Percentiles rank a stretch among this genome's conserved stretches.
Evolutionary conservation across 2,113 vertebrate genomes (phyloP).

Genomic region (Amazona guildingii): DNA sequence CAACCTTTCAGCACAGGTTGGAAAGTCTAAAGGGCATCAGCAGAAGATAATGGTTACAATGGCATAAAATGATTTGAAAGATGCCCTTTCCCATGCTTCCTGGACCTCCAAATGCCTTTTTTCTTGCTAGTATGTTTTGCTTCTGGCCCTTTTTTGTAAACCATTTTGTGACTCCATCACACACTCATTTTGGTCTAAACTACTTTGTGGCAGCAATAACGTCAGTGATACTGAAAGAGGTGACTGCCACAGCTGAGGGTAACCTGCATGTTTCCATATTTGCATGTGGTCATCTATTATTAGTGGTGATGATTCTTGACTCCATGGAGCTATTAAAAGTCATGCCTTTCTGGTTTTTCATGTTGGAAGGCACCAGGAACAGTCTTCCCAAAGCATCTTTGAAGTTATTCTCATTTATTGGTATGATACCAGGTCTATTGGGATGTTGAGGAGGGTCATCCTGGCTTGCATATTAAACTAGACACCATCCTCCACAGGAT

Average conservation of each 20-base stretch:
- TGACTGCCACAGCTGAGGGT: not conserved
- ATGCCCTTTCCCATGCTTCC: not conserved
- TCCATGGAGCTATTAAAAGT: not conserved
- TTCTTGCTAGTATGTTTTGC: not conserved
- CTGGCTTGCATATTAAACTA: not conserved
- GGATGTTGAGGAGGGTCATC: not conserved
- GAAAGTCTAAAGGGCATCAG: not conserved
- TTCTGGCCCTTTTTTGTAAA: not conserved
- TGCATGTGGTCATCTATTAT: fast-evolving
- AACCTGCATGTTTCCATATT: not conserved
- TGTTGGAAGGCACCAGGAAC: not conserved
- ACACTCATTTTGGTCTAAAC: not conserved
- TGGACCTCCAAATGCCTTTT: not conserved
- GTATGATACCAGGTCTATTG: not conserved
- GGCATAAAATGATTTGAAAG: not conserved
- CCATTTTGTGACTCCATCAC: not conserved
- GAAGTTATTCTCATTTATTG: not conserved
- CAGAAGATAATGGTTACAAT: not conserved
- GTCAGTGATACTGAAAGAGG: not conserved
- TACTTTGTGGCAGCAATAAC: not conserved
- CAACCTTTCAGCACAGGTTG: not conserved
- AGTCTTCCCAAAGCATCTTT: not conserved
- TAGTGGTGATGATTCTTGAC: not conserved
- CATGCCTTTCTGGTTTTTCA: fast-evolving
- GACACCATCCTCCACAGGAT: not conserved